These are phyloP conservation scores for Drosophila mojavensis DNA, from an alignment of 1,140 invertebrate genomes.

Conservation along the genomic window DNA sequence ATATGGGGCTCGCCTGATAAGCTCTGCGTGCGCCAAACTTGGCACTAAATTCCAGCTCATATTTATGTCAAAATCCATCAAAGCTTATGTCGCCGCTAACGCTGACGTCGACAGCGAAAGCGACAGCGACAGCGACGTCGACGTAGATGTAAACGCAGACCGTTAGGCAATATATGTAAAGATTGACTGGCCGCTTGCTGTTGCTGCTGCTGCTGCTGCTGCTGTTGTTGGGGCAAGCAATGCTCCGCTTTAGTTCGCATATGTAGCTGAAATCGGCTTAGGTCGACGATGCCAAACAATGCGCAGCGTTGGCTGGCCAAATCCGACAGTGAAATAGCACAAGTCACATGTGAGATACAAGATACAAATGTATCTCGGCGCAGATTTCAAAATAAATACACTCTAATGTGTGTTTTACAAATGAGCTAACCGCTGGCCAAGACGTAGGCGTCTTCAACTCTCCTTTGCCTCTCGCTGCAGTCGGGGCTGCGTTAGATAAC, in stretches of 20 bases:
- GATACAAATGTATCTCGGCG: slow-evolving; percentile 36
- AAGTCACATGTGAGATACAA: slow-evolving; percentile 31
- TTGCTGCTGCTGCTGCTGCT: background rate
- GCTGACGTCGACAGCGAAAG: slow-evolving; percentile 3
- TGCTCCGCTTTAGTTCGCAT: slow-evolving; percentile 30
- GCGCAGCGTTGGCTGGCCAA: slow-evolving; percentile 59
- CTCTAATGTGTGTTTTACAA: slow-evolving; percentile 73
- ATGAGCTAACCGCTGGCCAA: slow-evolving; percentile 73
- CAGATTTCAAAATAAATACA: slow-evolving; percentile 54
- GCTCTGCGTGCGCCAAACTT: slow-evolving; percentile 61
- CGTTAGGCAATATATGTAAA: slow-evolving; percentile 54
- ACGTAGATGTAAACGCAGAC: slow-evolving; percentile 28
- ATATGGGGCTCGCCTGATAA: slow-evolving; percentile 61
- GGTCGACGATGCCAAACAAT: slow-evolving; percentile 59
- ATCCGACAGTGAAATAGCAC: slow-evolving; percentile 77
- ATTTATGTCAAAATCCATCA: slow-evolving; percentile 83
- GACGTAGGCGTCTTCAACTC: slow-evolving; percentile 5
- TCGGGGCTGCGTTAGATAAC: background rate
- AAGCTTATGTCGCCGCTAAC: slow-evolving; percentile 73
- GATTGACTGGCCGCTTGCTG: background rate
- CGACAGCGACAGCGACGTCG: background rate
- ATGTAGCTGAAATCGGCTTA: slow-evolving; percentile 54
- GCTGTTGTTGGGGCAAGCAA: background rate
- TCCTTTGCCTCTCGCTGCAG: background rate
- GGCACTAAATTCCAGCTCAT: slow-evolving; percentile 76